phyloP scores from a whole-genome alignment of 2,797 vertebrate genomes.

The Argya squamiceps region DNA sequence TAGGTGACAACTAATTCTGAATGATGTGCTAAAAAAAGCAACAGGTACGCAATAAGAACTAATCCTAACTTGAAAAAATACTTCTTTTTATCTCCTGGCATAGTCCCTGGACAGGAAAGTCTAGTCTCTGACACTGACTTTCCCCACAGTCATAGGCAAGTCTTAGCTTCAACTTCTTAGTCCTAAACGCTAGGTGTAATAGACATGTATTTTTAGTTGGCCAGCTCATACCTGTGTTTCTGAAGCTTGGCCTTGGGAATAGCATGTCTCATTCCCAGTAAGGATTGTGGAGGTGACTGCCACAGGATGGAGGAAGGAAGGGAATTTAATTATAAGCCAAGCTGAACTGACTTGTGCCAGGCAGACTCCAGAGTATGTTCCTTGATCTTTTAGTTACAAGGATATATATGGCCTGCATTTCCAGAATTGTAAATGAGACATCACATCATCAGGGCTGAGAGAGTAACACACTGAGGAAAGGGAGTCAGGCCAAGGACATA shows the following conservation, averaged over 20 bases:
- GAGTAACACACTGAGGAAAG: slow-evolving; percentile 28
- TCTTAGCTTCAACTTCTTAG: background rate
- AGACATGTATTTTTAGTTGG: background rate
- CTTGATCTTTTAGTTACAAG: background rate
- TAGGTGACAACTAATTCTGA: background rate
- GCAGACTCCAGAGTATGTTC: background rate
- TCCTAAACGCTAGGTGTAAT: background rate
- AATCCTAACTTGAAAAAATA: background rate
- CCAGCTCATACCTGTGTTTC: background rate
- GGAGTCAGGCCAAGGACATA: slow-evolving; percentile 45
- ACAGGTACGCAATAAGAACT: background rate
- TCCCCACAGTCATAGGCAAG: background rate
- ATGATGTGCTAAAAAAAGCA: background rate
- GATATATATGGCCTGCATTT: slow-evolving; percentile 5
- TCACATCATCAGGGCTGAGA: slow-evolving; percentile 56
- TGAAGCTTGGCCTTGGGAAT: background rate
- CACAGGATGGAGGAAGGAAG: background rate
- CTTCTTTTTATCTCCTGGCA: background rate
- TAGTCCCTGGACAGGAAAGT: background rate
- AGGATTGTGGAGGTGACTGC: background rate
- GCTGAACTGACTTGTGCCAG: background rate
- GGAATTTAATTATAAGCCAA: background rate
- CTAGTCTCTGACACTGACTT: background rate
- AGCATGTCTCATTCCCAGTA: background rate
- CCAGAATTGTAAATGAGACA: slow-evolving; percentile 56